A percentile compares a stretch with the other conserved stretches of the same genome.
These are phyloP conservation scores for Vulpes vulpes DNA, from an alignment of 2,113 vertebrate genomes.

Conservation along the genomic window DNA sequence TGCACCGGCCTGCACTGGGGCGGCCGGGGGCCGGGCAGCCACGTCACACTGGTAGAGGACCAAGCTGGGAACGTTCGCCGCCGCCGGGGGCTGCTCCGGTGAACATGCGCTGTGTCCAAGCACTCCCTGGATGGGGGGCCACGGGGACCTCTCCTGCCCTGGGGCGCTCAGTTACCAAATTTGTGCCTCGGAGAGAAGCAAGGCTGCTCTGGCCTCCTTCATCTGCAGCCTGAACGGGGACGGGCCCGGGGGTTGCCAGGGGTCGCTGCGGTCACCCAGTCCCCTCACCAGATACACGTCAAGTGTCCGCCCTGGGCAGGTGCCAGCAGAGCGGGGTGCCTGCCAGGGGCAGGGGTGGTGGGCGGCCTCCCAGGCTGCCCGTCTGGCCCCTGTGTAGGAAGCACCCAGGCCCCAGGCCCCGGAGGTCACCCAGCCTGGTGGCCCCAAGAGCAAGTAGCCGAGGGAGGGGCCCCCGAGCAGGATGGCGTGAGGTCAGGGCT, in stretches of 20 bases:
- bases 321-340: accelerated
- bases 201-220: background rate
- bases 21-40: accelerated
- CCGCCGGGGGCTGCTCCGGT: accelerated
- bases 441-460: accelerated
- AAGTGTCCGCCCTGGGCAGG: accelerated
- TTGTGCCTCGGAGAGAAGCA: too few species aligned
- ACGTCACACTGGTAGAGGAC: accelerated
- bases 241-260: background rate
- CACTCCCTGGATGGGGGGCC: background rate
- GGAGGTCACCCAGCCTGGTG: background rate
- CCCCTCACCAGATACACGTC: background rate
- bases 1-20: accelerated
- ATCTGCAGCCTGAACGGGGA: accelerated
- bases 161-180: accelerated
- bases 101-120: accelerated
- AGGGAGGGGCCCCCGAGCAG: too few species aligned
- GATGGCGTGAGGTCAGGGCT: background rate
- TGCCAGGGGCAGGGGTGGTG: background rate
- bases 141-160: background rate
- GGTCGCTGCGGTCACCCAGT: background rate
- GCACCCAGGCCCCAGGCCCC: background rate
- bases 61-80: background rate
- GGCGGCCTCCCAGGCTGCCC: background rate
- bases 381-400: accelerated